Evolutionary conservation across 1,140 invertebrate genomes (phyloP), one percentile per base, ranked within the genome.

Genomic region (Aphaenogaster ashmeadi): DNA sequence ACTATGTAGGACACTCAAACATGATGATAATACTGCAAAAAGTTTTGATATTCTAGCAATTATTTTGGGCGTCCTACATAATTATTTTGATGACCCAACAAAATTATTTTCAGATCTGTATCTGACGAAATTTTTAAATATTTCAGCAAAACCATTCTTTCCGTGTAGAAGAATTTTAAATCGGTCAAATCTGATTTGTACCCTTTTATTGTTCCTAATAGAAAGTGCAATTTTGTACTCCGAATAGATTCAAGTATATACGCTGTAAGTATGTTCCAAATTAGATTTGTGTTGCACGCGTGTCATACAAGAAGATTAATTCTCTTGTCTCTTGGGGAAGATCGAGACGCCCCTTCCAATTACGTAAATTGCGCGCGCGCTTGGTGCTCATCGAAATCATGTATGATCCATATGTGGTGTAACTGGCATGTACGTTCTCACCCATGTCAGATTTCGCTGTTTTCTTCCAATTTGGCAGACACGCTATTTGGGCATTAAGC

Each of bases 401-500:
- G 74, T 27, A 78, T 38, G 64, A 66, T 54, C 38, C 47, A 36
- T 54, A 38, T 58, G 36, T 54, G 56, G 7, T 69, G 21, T 75
- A 69, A 71, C 75, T 58, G 60, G 41, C 77, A n/a, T 87, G 52
- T 58, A 87, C 69, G 77, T 87, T 87, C 60, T 67, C 64, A 74
- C 52, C 41, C 69, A 38, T 47, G 80, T 69, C 66, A 52, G 66
- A 72, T 84, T 64, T 18, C 47, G 56, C 54, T 44, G 56, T 84
- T 87, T 87, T 89, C 79, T 75, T 87, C 67, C 79, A 75, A 52
- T 75, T 52, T 75, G 33, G 50, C 77, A 77, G 74, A 54, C 88
- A 89, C 88, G 88, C 88, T 36, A 89, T 87, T 87, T 79, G 64
- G 15, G n/a, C 88, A 87, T 89, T 89, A 89, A 89, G 85, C 88